A percentile compares a stretch with the other conserved stretches of the same genome.
Evolutionary conservation across 1,140 invertebrate genomes (phyloP).

Genomic region (Phenacoccus solenopsis): DNA sequence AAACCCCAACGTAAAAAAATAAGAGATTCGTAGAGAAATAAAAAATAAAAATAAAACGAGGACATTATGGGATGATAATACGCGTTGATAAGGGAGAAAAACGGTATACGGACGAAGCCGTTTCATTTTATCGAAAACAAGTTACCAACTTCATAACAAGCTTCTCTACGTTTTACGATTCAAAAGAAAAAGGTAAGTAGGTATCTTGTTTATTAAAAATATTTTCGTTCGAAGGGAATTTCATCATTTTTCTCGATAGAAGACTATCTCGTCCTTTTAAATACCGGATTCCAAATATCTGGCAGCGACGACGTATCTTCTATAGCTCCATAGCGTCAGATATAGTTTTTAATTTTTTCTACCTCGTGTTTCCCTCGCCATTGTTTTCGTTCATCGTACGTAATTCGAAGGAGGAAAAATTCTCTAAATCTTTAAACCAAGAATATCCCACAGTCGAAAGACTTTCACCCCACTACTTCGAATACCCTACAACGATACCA

Average conservation of each 20-base stretch:
- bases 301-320: not conserved
- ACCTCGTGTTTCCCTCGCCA: not conserved
- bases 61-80: conserved; percentile 13
- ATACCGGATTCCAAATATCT: conserved; percentile 10
- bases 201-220: conserved; percentile 18
- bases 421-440: not conserved
- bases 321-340: not conserved
- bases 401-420: not conserved
- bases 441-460: too few species aligned
- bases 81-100: conserved; percentile 10
- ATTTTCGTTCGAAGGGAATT: conserved; percentile 11
- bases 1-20: not conserved
- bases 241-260: conserved; percentile 16
- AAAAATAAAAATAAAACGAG: not conserved
- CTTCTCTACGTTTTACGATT: not conserved
- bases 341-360: conserved; percentile 9
- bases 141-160: conserved; percentile 16
- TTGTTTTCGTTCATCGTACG: not conserved
- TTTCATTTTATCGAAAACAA: conserved; percentile 10
- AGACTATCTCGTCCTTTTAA: conserved; percentile 7
- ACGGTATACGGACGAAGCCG: not conserved
- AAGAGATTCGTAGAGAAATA: not conserved
- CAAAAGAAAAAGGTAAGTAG: conserved; percentile 7
- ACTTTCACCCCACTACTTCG: too few species aligned
- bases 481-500: not conserved